Evolutionary conservation across 2,113 vertebrate species (phyloP), one percentile per base, ranked within the genome.

Genomic region (Sander vitreus): DNA sequence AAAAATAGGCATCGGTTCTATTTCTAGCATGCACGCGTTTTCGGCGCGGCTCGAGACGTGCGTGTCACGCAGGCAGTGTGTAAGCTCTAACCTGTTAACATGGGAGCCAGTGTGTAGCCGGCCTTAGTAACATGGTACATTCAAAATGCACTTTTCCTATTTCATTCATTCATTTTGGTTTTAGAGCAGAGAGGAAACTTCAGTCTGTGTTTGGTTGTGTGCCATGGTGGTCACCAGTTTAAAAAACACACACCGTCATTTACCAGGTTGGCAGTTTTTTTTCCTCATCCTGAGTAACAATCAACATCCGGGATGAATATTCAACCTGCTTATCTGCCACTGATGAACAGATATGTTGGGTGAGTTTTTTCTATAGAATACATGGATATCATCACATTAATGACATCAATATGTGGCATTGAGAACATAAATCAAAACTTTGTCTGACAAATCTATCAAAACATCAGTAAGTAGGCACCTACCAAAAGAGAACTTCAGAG

Each of bases 401-500:
- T 12, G 5, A 80, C 13, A 72, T 23, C 23, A 76, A 50, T 2
- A 67, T 21, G 27, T 63, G 33, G 23, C 15, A 15, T 1, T 79
- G 71, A 86, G 66, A 80, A 86, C 57, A 48, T 79, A 64, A 39
- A 71, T 57, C 16, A 36, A 16, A 54, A 48, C 19, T 51, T 72
- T 30, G 0, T 78, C 18, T 48, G 11, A 60, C 3, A 48, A 47
- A 67, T 69, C 7, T 43, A n/a, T 60, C 2, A 68, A 74, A 63
- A 83, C 11, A 53, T 67, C 60, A 67, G 1, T 13, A 33, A 67
- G 1, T 13, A 33, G 74, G 50, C 64, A 76, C 66, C 70, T 65
- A 5, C 4, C 13, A 67, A 48, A 51, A 30, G 78, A 85, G 78
- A 86, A 80, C 81, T 30, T 81, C 21, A 11, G 47, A 75, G 45